Evolutionary conservation across 2,113 vertebrate species (phyloP).

Genomic region (Corythornis cristatus): DNA sequence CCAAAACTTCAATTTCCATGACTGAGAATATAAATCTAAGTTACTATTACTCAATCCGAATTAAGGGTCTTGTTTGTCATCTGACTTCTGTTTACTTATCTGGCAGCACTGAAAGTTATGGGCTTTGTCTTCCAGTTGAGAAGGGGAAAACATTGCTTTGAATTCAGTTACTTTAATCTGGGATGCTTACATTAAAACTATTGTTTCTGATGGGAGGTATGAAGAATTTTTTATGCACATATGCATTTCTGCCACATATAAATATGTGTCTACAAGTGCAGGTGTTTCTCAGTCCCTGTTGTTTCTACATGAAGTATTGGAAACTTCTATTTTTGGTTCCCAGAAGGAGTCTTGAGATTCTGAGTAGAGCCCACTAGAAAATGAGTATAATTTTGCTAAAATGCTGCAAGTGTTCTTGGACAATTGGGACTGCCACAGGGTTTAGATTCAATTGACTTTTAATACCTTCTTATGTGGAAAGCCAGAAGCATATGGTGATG

Average conservation of each 20-base stretch:
- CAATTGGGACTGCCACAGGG: not conserved
- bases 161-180: not conserved
- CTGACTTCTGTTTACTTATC: not conserved
- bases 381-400: not conserved
- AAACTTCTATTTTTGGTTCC: not conserved
- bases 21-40: not conserved
- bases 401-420: not conserved
- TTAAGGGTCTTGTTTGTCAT: not conserved
- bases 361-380: not conserved
- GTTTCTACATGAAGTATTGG: not conserved
- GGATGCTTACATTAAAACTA: not conserved
- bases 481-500: not conserved
- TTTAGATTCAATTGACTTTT: not conserved
- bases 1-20: not conserved
- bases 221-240: not conserved
- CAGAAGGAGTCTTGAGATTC: not conserved
- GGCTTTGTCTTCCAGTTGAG: not conserved
- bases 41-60: not conserved
- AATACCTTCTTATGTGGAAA: not conserved
- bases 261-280: not conserved
- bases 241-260: accelerated
- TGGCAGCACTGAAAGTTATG: not conserved
- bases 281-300: not conserved
- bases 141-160: not conserved
- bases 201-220: not conserved